Percentiles rank a stretch among this genome's conserved stretches.
phyloP scores from a whole-genome alignment of 2,888 invertebrate genomes.

The Plagiodera versicolora region DNA sequence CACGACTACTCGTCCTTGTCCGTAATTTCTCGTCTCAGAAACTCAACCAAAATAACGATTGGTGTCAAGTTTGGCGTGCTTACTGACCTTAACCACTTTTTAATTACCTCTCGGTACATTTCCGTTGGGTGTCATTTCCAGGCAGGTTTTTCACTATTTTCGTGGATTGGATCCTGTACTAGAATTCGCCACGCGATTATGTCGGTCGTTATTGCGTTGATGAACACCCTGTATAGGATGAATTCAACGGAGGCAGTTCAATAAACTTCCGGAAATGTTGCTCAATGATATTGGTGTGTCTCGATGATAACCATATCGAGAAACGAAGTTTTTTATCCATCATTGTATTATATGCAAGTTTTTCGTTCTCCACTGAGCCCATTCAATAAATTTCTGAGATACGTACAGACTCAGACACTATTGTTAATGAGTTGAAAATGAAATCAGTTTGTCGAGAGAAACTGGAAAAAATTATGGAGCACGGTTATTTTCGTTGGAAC shows the following conservation, averaged over 20 bases:
- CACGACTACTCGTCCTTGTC: background rate
- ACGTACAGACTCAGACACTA: background rate
- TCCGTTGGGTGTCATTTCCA: slow-evolving; percentile 9
- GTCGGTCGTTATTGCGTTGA: too few relatives aligned
- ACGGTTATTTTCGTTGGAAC: too few relatives aligned
- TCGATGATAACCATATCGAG: background rate
- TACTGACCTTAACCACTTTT: slow-evolving; percentile 27
- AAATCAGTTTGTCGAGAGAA: background rate
- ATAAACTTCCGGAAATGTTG: background rate
- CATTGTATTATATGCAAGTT: background rate
- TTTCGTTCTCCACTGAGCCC: background rate
- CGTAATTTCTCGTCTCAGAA: background rate
- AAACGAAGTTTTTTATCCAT: background rate
- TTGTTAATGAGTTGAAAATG: background rate
- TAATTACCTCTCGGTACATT: slow-evolving; percentile 10
- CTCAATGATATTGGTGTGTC: background rate
- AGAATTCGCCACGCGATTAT: too few relatives aligned
- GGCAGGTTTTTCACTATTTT: slow-evolving; percentile 16
- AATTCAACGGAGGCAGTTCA: background rate
- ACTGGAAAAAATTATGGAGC: too few relatives aligned
- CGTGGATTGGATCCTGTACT: slow-evolving; percentile 9
- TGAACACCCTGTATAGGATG: background rate
- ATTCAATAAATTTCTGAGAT: background rate
- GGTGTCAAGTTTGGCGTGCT: slow-evolving; percentile 29
- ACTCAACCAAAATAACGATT: slow-evolving; percentile 21